Evolutionary conservation across 2,113 vertebrate species (phyloP).

Genomic region (Phasianus colchicus): DNA sequence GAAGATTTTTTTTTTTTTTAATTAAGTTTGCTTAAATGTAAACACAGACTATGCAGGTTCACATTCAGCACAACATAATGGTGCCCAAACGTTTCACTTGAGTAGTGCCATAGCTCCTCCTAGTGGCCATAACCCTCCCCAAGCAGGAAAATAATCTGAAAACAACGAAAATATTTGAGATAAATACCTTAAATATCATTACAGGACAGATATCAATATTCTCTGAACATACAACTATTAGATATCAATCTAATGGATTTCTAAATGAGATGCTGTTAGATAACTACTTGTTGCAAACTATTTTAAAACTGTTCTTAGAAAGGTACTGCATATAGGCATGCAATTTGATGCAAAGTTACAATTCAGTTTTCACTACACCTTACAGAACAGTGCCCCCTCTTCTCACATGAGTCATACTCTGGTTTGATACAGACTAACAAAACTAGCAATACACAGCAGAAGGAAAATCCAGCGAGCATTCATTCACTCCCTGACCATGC

Average conservation of each 20-base stretch:
- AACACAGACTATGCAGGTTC: not conserved
- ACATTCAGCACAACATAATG: not conserved
- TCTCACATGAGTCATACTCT: not conserved
- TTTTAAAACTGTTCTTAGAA: not conserved
- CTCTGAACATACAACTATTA: not conserved
- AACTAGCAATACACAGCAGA: not conserved
- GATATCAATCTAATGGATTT: rapidly evolving
- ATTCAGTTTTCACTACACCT: rapidly evolving
- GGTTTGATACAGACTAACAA: not conserved
- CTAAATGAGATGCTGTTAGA: not conserved
- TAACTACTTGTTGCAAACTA: not conserved
- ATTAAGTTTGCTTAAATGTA: not conserved
- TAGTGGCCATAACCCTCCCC: not conserved
- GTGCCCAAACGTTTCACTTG: not conserved
- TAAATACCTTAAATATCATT: not conserved
- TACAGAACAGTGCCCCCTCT: rapidly evolving
- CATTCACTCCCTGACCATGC: not conserved
- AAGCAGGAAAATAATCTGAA: not conserved
- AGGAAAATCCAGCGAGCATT: not conserved
- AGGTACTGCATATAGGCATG: rapidly evolving
- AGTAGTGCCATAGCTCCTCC: conserved; percentile 47
- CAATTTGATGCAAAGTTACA: not conserved
- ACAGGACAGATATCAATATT: not conserved
- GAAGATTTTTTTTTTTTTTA: not conserved
- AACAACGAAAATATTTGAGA: not conserved